phyloP scores from a whole-genome alignment of 2,888 invertebrate species.

The Dryocosmus kuriphilus region DNA sequence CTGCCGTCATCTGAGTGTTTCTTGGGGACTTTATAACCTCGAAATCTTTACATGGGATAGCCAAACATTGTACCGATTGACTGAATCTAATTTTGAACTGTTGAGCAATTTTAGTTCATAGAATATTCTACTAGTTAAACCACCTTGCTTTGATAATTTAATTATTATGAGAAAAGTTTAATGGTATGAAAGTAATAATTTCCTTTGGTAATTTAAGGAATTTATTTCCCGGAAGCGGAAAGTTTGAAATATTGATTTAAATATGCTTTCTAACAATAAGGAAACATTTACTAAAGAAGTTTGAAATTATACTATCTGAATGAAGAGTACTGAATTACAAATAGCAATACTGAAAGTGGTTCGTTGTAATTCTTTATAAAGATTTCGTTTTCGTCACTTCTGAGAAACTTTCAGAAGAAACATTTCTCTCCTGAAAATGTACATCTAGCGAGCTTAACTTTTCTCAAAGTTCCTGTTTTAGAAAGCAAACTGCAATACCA shows the following conservation, averaged over 20 bases:
- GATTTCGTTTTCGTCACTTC: neutral
- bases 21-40: no score
- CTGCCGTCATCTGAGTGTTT: no score
- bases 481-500: no score
- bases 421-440: no score
- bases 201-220: neutral
- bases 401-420: neutral
- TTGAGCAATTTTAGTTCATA: no score
- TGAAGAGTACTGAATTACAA: neutral
- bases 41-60: no score
- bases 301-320: neutral
- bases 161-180: slow-evolving; percentile 16
- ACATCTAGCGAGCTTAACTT: no score
- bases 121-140: neutral
- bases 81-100: no score
- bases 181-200: neutral
- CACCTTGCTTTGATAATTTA: neutral
- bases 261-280: neutral
- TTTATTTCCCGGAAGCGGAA: neutral
- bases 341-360: no score
- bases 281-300: neutral
- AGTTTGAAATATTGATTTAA: neutral
- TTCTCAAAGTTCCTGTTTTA: neutral
- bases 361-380: neutral
- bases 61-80: no score